Evolutionary conservation across 2,113 vertebrate species (phyloP).

Genomic region (Porphyrio hochstetteri): DNA sequence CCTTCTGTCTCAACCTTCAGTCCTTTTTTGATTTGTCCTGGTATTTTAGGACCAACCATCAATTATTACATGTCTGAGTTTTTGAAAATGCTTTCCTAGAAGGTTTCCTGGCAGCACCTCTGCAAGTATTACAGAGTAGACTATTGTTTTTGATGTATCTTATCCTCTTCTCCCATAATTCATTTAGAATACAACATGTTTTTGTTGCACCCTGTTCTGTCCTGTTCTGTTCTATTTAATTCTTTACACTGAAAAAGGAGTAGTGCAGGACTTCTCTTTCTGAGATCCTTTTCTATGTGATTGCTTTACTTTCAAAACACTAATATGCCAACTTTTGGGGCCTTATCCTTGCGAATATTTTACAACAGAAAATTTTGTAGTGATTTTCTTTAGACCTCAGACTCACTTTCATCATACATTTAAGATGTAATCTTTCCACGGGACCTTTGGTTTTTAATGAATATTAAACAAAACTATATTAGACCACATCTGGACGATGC

Average conservation of each 20-base stretch:
- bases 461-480: background rate
- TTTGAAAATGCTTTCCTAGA: background rate
- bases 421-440: background rate
- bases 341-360: background rate
- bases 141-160: background rate
- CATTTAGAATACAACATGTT: background rate
- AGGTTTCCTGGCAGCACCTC: background rate
- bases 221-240: background rate
- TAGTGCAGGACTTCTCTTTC: background rate
- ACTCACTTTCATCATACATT: background rate
- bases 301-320: background rate
- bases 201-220: background rate
- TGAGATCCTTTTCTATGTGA: background rate
- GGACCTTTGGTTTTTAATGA: rapidly evolving
- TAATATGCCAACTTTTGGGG: background rate
- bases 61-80: background rate
- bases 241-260: background rate
- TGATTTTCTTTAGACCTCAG: background rate
- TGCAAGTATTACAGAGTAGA: background rate
- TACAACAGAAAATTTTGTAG: background rate
- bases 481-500: too few relatives aligned
- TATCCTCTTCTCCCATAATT: background rate
- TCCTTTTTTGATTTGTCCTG: background rate
- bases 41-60: constrained; percentile 1
- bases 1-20: background rate